phyloP scores from a whole-genome alignment of 1,140 invertebrate species.

The Neuroterus valhalla region DNA sequence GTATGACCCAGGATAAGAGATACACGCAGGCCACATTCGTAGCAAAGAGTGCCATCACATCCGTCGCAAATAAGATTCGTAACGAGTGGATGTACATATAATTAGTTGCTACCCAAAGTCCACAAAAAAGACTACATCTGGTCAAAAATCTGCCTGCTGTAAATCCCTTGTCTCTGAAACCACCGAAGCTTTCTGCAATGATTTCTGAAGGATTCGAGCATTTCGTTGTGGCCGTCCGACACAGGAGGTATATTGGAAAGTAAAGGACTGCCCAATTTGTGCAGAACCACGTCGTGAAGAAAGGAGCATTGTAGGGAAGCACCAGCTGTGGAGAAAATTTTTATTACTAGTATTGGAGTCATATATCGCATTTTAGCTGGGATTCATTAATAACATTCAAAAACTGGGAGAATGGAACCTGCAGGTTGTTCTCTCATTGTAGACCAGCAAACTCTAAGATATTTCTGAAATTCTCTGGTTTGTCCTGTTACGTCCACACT shows the following conservation, averaged over 20 bases:
- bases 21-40: conserved; percentile 96
- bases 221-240: conserved; percentile 81
- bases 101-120: conserved; percentile 93
- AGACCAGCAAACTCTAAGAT: no score
- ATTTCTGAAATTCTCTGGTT: no score
- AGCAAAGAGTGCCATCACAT: conserved; percentile 93
- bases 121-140: conserved; percentile 90
- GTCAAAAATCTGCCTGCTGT: conserved; percentile 89
- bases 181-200: conserved; percentile 84
- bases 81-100: conserved; percentile 93
- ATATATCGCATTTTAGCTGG: conserved; percentile 12
- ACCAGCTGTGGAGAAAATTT: conserved; percentile 66
- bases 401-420: no score
- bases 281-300: conserved; percentile 96
- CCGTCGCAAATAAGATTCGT: conserved; percentile 89
- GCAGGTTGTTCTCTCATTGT: no score
- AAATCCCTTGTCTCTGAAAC: conserved; percentile 91
- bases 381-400: conserved; percentile 29
- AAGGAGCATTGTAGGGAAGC: conserved; percentile 88
- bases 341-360: conserved; percentile 13
- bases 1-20: conserved; percentile 94
- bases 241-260: conserved; percentile 91
- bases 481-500: no score
- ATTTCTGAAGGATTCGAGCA: conserved; percentile 85
- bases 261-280: conserved; percentile 95